A percentile compares a stretch with the other conserved stretches of the same genome.
Conservation (phyloP, 2,113 vertebrate species). For the Pavo muticus region DNA sequence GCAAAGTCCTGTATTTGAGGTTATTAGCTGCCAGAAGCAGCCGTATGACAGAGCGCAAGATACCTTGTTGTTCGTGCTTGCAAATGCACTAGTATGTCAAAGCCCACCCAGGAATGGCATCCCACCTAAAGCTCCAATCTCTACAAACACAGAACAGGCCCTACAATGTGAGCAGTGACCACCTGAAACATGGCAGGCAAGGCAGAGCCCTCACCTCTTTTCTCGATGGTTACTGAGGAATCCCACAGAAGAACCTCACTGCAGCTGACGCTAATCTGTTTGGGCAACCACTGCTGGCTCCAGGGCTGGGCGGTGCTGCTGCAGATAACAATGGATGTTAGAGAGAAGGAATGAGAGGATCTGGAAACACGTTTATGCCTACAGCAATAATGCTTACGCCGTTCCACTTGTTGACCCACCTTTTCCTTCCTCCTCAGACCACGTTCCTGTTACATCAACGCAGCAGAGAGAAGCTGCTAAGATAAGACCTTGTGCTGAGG, state of each 20-base stretch:
- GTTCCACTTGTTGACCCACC: not conserved
- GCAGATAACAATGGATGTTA: not conserved
- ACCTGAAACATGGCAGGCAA: not conserved
- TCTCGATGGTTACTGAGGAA: not conserved
- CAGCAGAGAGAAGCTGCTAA: constrained; percentile 51
- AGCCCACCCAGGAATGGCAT: not conserved
- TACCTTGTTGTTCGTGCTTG: not conserved
- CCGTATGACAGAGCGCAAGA: not conserved
- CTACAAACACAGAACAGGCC: not conserved
- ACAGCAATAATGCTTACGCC: accelerated
- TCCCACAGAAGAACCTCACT: accelerated
- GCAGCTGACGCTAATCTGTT: not conserved
- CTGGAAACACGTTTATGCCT: not conserved
- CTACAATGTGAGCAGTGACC: not conserved
- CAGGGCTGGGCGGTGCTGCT: not conserved
- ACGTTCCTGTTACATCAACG: accelerated
- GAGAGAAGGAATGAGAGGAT: not conserved
- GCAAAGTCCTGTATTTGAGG: not conserved
- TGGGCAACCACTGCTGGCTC: accelerated
- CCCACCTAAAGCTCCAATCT: not conserved
- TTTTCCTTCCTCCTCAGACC: constrained; percentile 55
- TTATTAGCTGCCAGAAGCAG: not conserved
- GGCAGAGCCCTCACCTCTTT: not conserved
- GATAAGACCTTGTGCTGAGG: constrained; percentile 18
- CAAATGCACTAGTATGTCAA: too few relatives aligned